phyloP scores from a whole-genome alignment of 2,797 vertebrate genomes.

The Sebastes itinus region DNA sequence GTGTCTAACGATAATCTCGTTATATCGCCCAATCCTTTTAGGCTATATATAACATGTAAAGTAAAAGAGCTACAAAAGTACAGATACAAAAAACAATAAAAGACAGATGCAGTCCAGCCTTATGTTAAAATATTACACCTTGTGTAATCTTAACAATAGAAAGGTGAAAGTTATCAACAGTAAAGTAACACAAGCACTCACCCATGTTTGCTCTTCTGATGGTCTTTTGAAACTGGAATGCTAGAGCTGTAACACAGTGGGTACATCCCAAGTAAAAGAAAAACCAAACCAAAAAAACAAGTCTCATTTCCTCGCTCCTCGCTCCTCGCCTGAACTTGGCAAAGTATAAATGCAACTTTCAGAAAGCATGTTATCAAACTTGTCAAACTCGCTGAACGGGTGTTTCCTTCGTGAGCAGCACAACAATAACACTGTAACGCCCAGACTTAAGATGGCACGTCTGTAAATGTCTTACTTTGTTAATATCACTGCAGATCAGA shows the following conservation, averaged over 20 bases:
- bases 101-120: background rate
- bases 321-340: background rate
- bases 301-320: background rate
- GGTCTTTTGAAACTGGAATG: background rate
- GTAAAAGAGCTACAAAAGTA: background rate
- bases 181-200: background rate
- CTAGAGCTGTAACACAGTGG: background rate
- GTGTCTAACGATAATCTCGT: no score
- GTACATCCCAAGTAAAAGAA: no score
- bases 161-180: background rate
- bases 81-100: background rate
- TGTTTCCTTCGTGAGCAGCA: background rate
- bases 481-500: background rate
- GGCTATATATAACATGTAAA: background rate
- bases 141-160: background rate
- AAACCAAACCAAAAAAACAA: no score
- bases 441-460: background rate
- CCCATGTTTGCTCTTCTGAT: slow-evolving; percentile 21
- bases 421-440: background rate
- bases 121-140: background rate
- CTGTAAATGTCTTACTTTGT: no score
- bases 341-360: background rate
- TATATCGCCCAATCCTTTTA: background rate
- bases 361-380: background rate
- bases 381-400: background rate